A percentile compares a stretch with the other conserved stretches of the same genome.
Evolutionary conservation across 2,888 invertebrate genomes (phyloP).

Genomic region (Melanostoma scalare): DNA sequence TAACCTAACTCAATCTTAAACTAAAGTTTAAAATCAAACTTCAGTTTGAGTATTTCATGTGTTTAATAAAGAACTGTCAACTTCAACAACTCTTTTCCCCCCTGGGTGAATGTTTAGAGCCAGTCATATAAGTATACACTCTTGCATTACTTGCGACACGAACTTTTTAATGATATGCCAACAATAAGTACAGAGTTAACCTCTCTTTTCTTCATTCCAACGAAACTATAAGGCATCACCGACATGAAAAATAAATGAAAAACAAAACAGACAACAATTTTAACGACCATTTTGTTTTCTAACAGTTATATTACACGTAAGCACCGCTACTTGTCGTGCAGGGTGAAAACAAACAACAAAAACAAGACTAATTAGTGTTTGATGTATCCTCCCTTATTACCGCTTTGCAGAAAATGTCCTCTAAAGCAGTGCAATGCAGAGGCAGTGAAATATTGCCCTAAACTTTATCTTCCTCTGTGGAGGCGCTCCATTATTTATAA

Average conservation of each 20-base stretch:
- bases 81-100: too few relatives aligned
- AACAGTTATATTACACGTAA: conserved; percentile 14
- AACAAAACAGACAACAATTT: conserved; percentile 22
- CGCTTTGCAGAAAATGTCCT: conserved; percentile 30
- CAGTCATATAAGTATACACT: too few relatives aligned
- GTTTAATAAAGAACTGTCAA: too few relatives aligned
- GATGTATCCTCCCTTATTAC: conserved; percentile 52
- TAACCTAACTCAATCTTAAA: too few relatives aligned
- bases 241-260: not conserved
- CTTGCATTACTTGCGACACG: conserved; percentile 29
- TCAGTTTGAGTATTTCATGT: too few relatives aligned
- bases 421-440: not conserved
- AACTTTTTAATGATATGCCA: conserved; percentile 66
- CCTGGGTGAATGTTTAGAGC: too few relatives aligned
- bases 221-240: conserved; percentile 4
- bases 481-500: conserved; percentile 31
- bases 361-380: conserved; percentile 65
- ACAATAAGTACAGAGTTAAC: conserved; percentile 45
- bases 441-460: conserved; percentile 42
- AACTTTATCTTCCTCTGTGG: conserved; percentile 34
- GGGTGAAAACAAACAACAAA: conserved; percentile 5
- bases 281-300: conserved; percentile 48
- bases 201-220: not conserved
- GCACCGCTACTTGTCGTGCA: conserved; percentile 20
- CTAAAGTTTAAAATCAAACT: too few relatives aligned